Base-by-base conservation (phyloP, 1,140 invertebrate species). In the Oedothorax gibbosus region DNA sequence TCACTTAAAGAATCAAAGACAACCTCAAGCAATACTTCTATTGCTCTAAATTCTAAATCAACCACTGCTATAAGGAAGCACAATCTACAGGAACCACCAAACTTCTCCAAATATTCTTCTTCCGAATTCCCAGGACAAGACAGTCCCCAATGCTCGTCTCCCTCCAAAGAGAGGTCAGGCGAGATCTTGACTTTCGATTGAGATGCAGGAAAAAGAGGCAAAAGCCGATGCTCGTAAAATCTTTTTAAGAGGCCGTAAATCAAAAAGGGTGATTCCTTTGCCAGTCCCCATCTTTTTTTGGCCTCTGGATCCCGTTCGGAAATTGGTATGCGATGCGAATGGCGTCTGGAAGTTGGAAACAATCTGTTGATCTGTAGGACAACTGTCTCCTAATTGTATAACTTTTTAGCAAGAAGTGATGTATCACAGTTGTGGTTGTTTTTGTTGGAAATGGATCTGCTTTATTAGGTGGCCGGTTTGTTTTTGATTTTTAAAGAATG, bases 201-300 rank as follows among this genome's bases (percentile, higher is more conserved):
- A 80, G 75, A n/a, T 35, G 35, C 57, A 20, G 60, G 53, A 18
- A 73, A 65, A 66, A 49, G 77, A 79, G n/a, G 54, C 56, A 79
- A 73, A 60, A 20, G 68, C 56, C 56, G 80, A 65, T 51, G 69
- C 68, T 82, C 80, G 69, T 82, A 82, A 82, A 82, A 82, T 72
- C 68, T 82, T 82, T 82, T 82, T 82, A 82, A 73, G 80, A 82
- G 80, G 69, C 69, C 18, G 49, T 82, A 82, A 82, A 82, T 82
- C 80, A 82, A 82, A 82, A 82, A 82, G 80, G 80, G 80, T 82
- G 80, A 72, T 73, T 81, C 50, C 64, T 11, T n/a, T 20, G 71
- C 8, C 7, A 9, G 2, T 21, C 10, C 7, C 72, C 69, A n/a
- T 21, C 9, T 65, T 18, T 15, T 72, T 18, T 50, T 35, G 12